Evolutionary conservation across 2,888 invertebrate genomes (phyloP).

Genomic region (Bombylius major): DNA sequence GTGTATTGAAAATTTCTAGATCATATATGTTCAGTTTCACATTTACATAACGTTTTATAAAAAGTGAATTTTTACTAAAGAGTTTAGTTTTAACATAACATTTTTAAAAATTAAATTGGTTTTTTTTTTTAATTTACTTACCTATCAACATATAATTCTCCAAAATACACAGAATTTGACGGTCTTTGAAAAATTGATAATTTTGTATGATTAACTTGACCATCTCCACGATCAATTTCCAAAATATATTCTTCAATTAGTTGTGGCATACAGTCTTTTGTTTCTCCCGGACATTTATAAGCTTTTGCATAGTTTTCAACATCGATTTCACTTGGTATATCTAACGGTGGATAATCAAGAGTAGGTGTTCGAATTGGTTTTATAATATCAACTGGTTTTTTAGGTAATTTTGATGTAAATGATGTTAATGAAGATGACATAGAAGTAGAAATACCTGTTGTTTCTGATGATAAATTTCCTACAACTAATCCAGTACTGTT

Average conservation of each 20-base stretch:
- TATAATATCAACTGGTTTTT: slow-evolving; percentile 40
- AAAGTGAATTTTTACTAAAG: no score
- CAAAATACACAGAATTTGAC: slow-evolving; percentile 77
- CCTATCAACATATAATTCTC: slow-evolving; percentile 74
- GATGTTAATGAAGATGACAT: slow-evolving; percentile 15
- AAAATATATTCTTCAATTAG: slow-evolving; percentile 78
- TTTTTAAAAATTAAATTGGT: no score
- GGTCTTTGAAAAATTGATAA: slow-evolving; percentile 77
- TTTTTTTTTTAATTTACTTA: neutral
- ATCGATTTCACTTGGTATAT: slow-evolving; percentile 37
- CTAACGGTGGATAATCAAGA: slow-evolving; percentile 46
- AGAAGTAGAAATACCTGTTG: neutral
- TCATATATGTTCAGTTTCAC: no score
- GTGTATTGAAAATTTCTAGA: no score
- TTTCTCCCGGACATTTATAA: slow-evolving; percentile 35
- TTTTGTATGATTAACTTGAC: slow-evolving; percentile 71
- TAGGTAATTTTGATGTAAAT: slow-evolving; percentile 31
- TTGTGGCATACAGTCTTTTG: slow-evolving; percentile 59
- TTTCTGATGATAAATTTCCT: slow-evolving; percentile 14
- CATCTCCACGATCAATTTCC: slow-evolving; percentile 62
- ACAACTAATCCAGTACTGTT: slow-evolving; percentile 10
- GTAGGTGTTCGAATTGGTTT: slow-evolving; percentile 51
- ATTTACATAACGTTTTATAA: no score
- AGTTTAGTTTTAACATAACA: no score
- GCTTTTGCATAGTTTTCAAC: slow-evolving; percentile 36